Evolutionary conservation across 2,797 vertebrate genomes (phyloP), one percentile per base, ranked within the genome.

Genomic region (Chelon auratus): DNA sequence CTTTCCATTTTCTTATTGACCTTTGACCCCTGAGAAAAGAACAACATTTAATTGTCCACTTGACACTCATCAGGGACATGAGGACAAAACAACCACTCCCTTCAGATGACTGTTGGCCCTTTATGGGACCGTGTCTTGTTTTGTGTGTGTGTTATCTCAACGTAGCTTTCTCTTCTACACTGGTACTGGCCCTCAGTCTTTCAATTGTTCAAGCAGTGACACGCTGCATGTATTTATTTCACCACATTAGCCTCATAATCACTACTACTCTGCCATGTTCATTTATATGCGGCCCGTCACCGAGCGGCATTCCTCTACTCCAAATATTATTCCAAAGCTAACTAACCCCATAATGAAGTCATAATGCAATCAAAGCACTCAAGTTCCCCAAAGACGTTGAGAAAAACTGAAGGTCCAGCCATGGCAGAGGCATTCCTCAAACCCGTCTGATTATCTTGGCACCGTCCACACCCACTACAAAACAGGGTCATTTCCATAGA

Each of bases 361-460:
- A 36, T 84, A 90, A 86, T 79, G 78, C 76, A 87, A 79, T 89
- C 86, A 85, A 85, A 88, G 85, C 68, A 33, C 74, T 61, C 53
- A 17, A 60, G 67, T 66, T 89, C 87, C 82, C 83, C 69, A 42
- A 76, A 83, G 85, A 81, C 75, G 36, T 54, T 24, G 69, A 72
- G 64, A 81, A 30, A 80, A 77, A 70, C 37, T 50, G 47, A 74
- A 84, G 78, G 81, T 78, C 68, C 81, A 54, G 75, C 68, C 77
- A 12, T 61, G 79, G 71, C 81, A 79, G 72, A 90, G 78, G 82
- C 83, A 89, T 86, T 90, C 86, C 77, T 77, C 80, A 74, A 80
- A 84, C 80, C 83, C 79, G 61, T 83, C 77, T 88, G 89, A 89
- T 92, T 87, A 85, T 89, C 78, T 92, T 92, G 91, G 91, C 92